These are phyloP conservation scores for Anisognathus igniventris DNA, from an alignment of 2,797 vertebrate species.

Conservation along the genomic window DNA sequence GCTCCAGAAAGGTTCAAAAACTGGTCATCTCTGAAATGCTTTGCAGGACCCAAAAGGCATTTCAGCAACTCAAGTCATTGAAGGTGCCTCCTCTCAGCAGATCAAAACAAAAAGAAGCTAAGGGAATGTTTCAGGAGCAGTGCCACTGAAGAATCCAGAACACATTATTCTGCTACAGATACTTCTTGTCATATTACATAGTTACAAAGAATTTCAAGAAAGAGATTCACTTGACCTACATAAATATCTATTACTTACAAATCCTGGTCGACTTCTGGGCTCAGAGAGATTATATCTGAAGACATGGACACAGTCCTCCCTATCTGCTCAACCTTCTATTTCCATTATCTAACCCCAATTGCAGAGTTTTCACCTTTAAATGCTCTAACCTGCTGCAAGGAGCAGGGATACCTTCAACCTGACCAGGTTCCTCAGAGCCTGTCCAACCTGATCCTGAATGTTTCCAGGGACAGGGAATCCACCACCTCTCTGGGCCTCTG, in stretches of 20 bases:
- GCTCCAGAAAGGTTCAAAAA: not conserved
- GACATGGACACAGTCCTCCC: not conserved
- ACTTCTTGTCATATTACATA: not conserved
- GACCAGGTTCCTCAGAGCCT: not conserved
- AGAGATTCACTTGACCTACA: not conserved
- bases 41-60: not conserved
- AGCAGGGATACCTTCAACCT: not conserved
- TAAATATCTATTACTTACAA: not conserved
- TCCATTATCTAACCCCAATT: not conserved
- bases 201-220: not conserved
- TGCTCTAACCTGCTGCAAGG: not conserved
- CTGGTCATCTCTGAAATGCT: not conserved
- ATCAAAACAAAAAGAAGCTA: not conserved
- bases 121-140: not conserved
- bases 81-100: not conserved
- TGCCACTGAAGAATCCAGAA: not conserved
- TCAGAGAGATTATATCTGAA: not conserved
- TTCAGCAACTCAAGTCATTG: not conserved
- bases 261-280: not conserved
- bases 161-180: not conserved
- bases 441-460: not conserved
- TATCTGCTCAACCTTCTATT: not conserved
- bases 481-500: not conserved
- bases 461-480: not conserved
- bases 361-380: not conserved